A percentile compares a stretch with the other conserved stretches of the same genome.
phyloP scores from a whole-genome alignment of 2,113 vertebrate species.

The Ophiodon elongatus region DNA sequence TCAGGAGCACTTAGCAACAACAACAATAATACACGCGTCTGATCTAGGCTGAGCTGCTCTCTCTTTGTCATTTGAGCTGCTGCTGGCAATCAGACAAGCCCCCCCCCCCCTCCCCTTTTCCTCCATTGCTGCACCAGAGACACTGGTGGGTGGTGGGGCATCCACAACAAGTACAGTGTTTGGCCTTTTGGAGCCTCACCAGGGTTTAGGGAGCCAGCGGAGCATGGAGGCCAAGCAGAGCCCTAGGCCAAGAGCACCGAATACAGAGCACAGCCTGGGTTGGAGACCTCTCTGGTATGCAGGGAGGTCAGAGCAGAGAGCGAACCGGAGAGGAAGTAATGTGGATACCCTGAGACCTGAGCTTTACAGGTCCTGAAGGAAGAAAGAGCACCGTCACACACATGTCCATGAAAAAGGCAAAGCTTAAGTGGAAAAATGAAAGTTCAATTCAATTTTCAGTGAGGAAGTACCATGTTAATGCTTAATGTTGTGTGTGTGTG shows the following conservation, averaged over 20 bases:
- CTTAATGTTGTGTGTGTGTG: not conserved
- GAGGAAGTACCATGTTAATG: conserved; percentile 13
- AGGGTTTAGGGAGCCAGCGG: conserved; percentile 76
- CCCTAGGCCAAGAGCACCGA: conserved; percentile 76
- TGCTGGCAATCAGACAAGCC: conserved; percentile 80
- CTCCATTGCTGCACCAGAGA: conserved; percentile 57
- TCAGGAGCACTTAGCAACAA: conserved; percentile 84
- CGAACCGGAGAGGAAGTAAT: conserved; percentile 68
- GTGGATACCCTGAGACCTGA: conserved; percentile 63
- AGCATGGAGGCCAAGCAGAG: conserved; percentile 79
- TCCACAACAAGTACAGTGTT: conserved; percentile 76
- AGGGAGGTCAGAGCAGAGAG: conserved; percentile 73
- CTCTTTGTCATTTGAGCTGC: conserved; percentile 83
- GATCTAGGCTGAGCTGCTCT: conserved; percentile 77
- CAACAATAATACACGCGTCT: conserved; percentile 82
- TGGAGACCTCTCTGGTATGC: conserved; percentile 66
- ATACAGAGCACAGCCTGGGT: conserved; percentile 68
- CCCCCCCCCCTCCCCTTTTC: conserved; percentile 10
- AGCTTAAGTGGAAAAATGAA: conserved; percentile 39
- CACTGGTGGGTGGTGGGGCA: conserved; percentile 73
- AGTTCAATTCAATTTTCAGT: conserved; percentile 40
- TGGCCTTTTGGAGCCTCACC: conserved; percentile 76
- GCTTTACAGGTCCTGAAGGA: conserved; percentile 73
- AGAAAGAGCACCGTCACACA: conserved; percentile 59
- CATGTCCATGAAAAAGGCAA: conserved; percentile 37